A percentile compares a stretch with the other conserved stretches of the same genome.
phyloP scores from a whole-genome alignment of 2,797 vertebrate species.

The Hipposideros larvatus region DNA sequence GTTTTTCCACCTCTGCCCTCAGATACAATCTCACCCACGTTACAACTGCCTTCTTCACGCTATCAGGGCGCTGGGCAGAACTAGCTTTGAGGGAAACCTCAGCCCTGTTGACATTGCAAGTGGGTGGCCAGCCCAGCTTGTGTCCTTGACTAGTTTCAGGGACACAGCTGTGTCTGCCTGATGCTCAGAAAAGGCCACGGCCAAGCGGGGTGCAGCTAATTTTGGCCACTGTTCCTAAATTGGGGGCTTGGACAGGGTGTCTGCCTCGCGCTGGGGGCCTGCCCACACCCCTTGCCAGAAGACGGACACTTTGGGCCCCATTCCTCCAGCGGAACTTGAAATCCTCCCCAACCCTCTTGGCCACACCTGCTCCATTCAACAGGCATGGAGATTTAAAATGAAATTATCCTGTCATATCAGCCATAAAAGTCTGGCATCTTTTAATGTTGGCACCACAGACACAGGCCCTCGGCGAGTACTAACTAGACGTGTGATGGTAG shows the following conservation, averaged over 20 bases:
- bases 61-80: rapidly evolving
- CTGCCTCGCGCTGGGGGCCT: neutral
- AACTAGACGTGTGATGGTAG: rapidly evolving
- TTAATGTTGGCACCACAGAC: rapidly evolving
- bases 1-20: neutral
- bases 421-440: neutral
- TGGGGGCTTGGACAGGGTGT: too few relatives aligned
- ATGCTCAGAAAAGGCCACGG: neutral
- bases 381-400: neutral
- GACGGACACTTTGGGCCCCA: neutral
- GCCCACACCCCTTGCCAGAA: neutral
- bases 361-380: neutral
- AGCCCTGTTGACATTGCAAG: too few relatives aligned
- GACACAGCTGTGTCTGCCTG: neutral
- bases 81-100: rapidly evolving
- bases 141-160: rapidly evolving
- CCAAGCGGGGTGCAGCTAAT: neutral
- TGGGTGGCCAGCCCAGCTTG: neutral
- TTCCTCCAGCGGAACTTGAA: neutral
- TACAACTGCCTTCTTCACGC: neutral
- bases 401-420: rapidly evolving
- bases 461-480: rapidly evolving
- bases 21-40: rapidly evolving
- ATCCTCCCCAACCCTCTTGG: neutral
- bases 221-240: neutral